phyloP scores from a whole-genome alignment of 1,140 invertebrate genomes.

The Trachymyrmex septentrionalis region DNA sequence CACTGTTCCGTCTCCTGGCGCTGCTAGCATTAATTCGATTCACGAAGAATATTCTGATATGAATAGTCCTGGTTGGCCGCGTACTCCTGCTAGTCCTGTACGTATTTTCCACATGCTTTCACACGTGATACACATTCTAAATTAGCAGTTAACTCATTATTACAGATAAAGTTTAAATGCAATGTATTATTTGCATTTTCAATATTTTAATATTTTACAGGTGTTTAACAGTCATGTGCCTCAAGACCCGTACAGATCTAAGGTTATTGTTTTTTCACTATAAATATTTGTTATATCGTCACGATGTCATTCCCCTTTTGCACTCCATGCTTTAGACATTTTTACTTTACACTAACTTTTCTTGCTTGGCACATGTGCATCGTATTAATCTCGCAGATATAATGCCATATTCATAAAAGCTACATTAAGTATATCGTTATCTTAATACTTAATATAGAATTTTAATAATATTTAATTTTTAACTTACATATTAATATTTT shows the following conservation, averaged over 20 bases:
- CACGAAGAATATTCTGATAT: conserved; percentile 97
- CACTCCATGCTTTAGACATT: conserved; percentile 65
- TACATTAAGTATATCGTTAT: background rate
- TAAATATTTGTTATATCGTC: conserved; percentile 69
- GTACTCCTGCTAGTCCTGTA: conserved; percentile 96
- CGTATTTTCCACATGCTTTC: conserved; percentile 80
- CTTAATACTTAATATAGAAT: background rate
- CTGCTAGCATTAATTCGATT: conserved; percentile 92
- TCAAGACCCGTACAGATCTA: conserved; percentile 95
- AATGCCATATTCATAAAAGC: conserved; percentile 9
- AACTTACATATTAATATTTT: conserved; percentile 27
- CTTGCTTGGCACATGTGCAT: conserved; percentile 50
- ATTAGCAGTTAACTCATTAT: conserved; percentile 12
- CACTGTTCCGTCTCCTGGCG: conserved; percentile 93
- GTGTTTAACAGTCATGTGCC: conserved; percentile 97
- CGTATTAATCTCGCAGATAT: conserved; percentile 31
- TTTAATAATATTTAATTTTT: background rate
- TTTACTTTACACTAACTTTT: conserved; percentile 48
- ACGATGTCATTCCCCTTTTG: conserved; percentile 37
- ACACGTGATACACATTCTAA: conserved; percentile 18
- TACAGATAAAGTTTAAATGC: background rate
- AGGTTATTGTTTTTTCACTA: conserved; percentile 88
- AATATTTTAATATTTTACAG: conserved; percentile 88
- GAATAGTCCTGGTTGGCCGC: conserved; percentile 94
- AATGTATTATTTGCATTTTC: conserved; percentile 59